Conservation (phyloP, 2,113 vertebrate genomes). For the Bungarus multicinctus region DNA sequence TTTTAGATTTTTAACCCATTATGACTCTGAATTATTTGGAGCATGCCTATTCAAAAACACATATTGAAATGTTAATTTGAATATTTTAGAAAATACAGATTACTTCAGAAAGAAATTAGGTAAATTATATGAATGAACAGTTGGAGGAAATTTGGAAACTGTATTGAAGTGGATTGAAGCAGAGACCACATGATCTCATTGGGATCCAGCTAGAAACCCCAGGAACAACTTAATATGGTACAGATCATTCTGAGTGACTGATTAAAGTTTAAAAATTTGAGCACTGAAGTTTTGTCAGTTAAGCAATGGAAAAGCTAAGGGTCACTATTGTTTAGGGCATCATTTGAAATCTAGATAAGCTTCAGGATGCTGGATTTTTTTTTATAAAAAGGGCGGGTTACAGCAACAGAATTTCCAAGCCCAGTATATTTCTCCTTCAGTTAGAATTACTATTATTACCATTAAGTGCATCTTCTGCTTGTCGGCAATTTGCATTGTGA, state of each 20-base stretch:
- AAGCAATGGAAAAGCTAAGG: neutral
- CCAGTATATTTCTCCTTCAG: neutral
- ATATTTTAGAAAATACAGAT: neutral
- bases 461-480: neutral
- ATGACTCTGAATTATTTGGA: neutral
- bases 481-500: neutral
- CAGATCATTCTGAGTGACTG: neutral
- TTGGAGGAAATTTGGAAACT: neutral
- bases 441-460: neutral
- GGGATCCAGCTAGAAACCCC: neutral
- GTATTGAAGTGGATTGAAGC: neutral
- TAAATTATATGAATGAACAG: neutral
- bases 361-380: neutral
- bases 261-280: neutral
- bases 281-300: neutral
- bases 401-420: neutral
- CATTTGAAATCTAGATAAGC: neutral
- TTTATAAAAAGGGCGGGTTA: neutral
- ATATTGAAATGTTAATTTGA: neutral
- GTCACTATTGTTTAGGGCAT: neutral
- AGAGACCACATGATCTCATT: neutral
- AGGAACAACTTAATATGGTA: neutral
- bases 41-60: neutral
- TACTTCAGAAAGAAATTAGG: neutral
- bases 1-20: neutral